These are phyloP conservation scores for Sycobia sp. DNA, from an alignment of 1,140 invertebrate genomes.

Conservation along the genomic window DNA sequence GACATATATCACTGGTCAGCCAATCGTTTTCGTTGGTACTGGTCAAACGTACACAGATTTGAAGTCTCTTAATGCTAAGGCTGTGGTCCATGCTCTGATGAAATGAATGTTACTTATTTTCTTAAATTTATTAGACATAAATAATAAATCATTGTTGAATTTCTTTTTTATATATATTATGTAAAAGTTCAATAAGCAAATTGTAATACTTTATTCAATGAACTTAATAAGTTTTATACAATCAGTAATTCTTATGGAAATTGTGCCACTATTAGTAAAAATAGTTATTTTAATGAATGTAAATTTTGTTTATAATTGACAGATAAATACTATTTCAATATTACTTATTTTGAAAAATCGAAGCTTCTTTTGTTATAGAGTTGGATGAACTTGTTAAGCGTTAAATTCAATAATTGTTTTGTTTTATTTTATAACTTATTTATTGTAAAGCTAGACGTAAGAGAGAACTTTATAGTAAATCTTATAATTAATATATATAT, in stretches of 20 bases:
- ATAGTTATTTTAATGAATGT: background rate
- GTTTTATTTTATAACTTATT: constrained; percentile 29
- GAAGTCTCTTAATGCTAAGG: constrained; percentile 94
- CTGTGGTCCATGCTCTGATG: constrained; percentile 95
- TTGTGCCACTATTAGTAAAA: no score
- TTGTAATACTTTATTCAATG: constrained; percentile 1
- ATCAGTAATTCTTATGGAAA: constrained; percentile 20
- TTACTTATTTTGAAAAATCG: background rate
- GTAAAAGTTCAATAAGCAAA: constrained; percentile 17
- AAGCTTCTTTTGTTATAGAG: background rate
- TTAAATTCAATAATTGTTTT: background rate
- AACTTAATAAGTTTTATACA: constrained; percentile 19
- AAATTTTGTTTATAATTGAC: background rate
- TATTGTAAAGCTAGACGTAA: constrained; percentile 35
- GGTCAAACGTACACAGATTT: constrained; percentile 99
- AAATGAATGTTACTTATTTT: constrained; percentile 68
- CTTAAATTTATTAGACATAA: background rate
- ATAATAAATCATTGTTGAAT: constrained; percentile 17
- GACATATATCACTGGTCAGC: constrained; percentile 99
- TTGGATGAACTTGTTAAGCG: constrained; percentile 3
- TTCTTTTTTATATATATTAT: constrained; percentile 9
- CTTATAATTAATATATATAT: no score
- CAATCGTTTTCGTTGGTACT: constrained; percentile 99
- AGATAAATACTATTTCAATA: background rate
- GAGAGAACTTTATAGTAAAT: constrained; percentile 39